Evolutionary conservation across 2,888 invertebrate genomes (phyloP).

Genomic region (Chrysina gloriosa): DNA sequence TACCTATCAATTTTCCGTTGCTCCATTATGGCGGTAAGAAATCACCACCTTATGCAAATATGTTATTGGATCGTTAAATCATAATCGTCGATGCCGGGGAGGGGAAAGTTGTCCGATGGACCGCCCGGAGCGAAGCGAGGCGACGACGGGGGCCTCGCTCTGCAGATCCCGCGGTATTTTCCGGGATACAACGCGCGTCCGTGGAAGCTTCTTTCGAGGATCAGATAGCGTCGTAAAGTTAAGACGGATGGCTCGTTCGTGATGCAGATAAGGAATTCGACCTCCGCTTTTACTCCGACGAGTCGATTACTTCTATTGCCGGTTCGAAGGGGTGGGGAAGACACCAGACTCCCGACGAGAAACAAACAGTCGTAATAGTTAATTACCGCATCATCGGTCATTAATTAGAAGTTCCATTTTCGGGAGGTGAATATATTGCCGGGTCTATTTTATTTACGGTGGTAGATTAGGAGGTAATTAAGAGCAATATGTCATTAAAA

Average conservation of each 20-base stretch:
- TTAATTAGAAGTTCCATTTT: constrained; percentile 2
- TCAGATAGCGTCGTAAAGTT: constrained; percentile 52
- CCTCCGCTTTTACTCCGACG: constrained; percentile 23
- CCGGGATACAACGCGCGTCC: constrained; percentile 25
- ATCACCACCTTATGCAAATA: constrained; percentile 52
- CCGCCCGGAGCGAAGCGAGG: not conserved
- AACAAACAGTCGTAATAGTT: constrained; percentile 39
- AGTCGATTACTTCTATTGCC: too few species aligned
- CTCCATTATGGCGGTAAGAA: constrained; percentile 3
- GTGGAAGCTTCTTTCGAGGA: constrained; percentile 48
- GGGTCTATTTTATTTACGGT: constrained; percentile 34
- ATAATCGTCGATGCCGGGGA: constrained; percentile 52
- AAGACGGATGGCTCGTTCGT: constrained; percentile 54
- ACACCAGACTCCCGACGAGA: constrained; percentile 6
- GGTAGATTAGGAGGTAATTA: constrained; percentile 47
- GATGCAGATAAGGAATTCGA: constrained; percentile 50
- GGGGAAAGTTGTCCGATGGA: constrained; percentile 47
- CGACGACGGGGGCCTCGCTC: not conserved
- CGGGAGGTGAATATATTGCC: not conserved
- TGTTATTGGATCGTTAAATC: constrained; percentile 52
- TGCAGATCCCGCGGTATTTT: not conserved
- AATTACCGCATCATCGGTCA: not conserved
- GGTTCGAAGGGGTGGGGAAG: too few species aligned
- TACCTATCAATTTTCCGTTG: constrained; percentile 11
- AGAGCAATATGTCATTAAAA: constrained; percentile 1